Evolutionary conservation across 2,797 vertebrate genomes (phyloP), one percentile per base, ranked within the genome.

Genomic region (Myotis findleyi): DNA sequence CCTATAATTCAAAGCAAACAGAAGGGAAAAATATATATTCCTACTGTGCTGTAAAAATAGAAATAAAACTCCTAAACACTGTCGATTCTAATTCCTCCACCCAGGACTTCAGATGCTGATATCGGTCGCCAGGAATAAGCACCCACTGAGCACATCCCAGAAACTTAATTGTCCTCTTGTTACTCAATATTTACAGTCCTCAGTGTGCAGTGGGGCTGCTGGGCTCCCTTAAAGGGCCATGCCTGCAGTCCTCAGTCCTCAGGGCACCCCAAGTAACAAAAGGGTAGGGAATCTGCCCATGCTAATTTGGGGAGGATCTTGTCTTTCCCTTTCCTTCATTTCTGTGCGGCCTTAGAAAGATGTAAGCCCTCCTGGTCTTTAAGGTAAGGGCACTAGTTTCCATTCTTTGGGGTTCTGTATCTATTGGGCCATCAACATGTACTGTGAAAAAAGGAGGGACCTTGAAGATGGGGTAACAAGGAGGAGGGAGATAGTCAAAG

Each of bases 71-170:
- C 30, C 20, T 27, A 59, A 59, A n/a, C 92, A 80, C 36, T 72
- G n/a, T 87, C 75, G 68, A 86, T 94, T 96, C 44, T 90, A 91
- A 96, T 92, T 95, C 36, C 53, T 89, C 77, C 59, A 51, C 79
- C 82, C 18, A 55, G 89, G 87, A 80, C 51, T 94, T 95, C 76
- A 82, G 89, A 83, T 87, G 87, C 68, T 68, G 93, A 8, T 77
- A 86, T 55, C 62, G 57, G 92, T 41, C 16, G 21, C 47, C 57
- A 93, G 79, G 69, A 92, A 88, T 79, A 79, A 93, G 82, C 49
- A 83, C 68, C 94, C 84, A 47, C 55, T 17, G 89, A 80, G 71
- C 69, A 12, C 30, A 80, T 73, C 47, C 76, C 68, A 79, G 89
- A 92, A 96, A 92, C 9, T 20, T 75, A 82, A 83, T 85, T 89